These are phyloP conservation scores for Dicerorhinus sumatrensis DNA, from an alignment of 2,113 vertebrate species.

Conservation along the genomic window DNA sequence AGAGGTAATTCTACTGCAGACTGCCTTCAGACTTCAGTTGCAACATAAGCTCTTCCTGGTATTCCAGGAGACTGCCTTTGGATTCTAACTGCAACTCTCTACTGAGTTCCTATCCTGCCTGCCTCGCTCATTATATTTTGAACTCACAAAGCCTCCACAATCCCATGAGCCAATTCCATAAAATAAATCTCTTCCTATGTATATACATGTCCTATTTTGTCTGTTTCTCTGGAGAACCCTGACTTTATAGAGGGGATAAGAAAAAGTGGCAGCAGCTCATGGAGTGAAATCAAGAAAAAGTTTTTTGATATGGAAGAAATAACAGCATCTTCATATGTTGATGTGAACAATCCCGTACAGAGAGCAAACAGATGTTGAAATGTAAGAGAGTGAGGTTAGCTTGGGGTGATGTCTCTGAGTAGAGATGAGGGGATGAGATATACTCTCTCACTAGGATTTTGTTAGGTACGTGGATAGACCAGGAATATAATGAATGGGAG, in stretches of 20 bases:
- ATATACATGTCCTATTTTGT: background rate
- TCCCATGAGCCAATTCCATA: no score
- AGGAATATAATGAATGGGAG: background rate
- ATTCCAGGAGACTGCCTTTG: background rate
- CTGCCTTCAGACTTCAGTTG: background rate
- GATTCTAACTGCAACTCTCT: background rate
- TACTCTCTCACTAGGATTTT: background rate
- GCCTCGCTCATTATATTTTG: background rate
- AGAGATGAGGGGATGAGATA: background rate
- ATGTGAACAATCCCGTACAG: background rate
- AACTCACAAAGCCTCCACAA: no score
- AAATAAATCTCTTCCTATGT: background rate
- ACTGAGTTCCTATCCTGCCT: accelerated
- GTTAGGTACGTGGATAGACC: no score
- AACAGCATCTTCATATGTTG: background rate
- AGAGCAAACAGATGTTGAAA: background rate
- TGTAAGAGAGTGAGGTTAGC: background rate
- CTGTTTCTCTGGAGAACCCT: background rate
- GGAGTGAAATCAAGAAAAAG: background rate
- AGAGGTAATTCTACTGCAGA: background rate
- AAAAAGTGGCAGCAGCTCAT: background rate
- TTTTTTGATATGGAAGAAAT: background rate
- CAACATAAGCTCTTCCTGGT: background rate
- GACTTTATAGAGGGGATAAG: background rate
- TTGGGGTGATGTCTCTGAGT: no score